phyloP scores from a whole-genome alignment of 2,888 invertebrate species.

The Chrysomela aeneicollis region DNA sequence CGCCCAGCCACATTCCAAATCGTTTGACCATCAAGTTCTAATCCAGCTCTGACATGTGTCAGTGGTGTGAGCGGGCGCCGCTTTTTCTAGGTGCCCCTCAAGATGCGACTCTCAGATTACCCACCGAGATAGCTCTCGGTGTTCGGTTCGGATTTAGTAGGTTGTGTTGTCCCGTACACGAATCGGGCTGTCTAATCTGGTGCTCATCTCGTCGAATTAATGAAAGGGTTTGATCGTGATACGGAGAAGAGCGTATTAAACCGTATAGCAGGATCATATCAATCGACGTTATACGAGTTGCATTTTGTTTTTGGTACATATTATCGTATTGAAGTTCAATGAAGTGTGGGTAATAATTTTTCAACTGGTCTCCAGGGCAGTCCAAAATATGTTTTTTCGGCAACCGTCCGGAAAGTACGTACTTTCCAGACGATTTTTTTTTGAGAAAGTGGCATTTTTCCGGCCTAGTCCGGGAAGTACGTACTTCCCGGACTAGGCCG shows the following conservation, averaged over 20 bases:
- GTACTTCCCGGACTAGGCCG: too few relatives aligned
- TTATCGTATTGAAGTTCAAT: too few relatives aligned
- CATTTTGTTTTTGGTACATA: too few relatives aligned
- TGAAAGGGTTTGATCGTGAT: constrained; percentile 53
- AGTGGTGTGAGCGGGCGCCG: constrained; percentile 27
- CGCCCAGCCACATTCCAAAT: neutral
- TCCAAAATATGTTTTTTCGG: too few relatives aligned
- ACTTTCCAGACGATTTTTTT: too few relatives aligned
- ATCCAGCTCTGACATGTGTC: neutral
- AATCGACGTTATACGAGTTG: too few relatives aligned
- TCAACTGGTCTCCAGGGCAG: too few relatives aligned
- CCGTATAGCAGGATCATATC: constrained; percentile 22
- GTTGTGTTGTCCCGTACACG: constrained; percentile 50
- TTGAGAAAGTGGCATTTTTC: too few relatives aligned
- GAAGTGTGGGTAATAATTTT: too few relatives aligned
- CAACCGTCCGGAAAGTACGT: too few relatives aligned
- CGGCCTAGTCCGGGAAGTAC: too few relatives aligned
- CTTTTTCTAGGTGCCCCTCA: constrained; percentile 26
- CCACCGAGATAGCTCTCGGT: constrained; percentile 30
- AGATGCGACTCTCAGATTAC: constrained; percentile 41
- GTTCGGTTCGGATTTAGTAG: constrained; percentile 32
- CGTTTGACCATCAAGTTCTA: neutral
- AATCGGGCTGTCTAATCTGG: constrained; percentile 54
- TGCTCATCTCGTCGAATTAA: constrained; percentile 55
- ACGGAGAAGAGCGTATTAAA: constrained; percentile 26